A percentile compares a stretch with the other conserved stretches of the same genome.
Conservation (phyloP, 2,797 vertebrate genomes). For the Notolabrus celidotus region DNA sequence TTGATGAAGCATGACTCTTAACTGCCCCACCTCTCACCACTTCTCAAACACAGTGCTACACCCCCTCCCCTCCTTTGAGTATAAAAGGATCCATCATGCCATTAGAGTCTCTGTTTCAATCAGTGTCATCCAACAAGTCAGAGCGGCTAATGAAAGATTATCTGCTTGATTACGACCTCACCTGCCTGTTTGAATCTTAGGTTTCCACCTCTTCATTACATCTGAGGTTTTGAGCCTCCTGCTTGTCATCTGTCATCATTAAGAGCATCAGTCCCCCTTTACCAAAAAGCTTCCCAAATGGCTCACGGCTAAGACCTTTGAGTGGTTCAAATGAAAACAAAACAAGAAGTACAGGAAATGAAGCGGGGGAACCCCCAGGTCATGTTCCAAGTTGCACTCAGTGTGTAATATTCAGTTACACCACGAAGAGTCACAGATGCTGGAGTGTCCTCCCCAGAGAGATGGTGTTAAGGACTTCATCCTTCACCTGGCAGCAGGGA, state of each 20-base stretch:
- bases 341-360: background rate
- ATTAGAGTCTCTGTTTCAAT: slow-evolving; percentile 63
- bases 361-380: slow-evolving; percentile 46
- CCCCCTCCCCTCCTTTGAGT: slow-evolving; percentile 26
- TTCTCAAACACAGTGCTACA: slow-evolving; percentile 56
- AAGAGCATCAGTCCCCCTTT: slow-evolving; percentile 32
- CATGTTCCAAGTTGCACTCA: slow-evolving; percentile 56
- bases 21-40: slow-evolving; percentile 53
- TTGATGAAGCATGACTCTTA: slow-evolving; percentile 78
- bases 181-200: slow-evolving; percentile 47
- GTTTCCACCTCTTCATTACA: slow-evolving; percentile 51
- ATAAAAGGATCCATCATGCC: slow-evolving; percentile 50
- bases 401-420: slow-evolving; percentile 61
- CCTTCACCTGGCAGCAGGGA: slow-evolving; percentile 44
- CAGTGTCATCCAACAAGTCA: slow-evolving; percentile 51
- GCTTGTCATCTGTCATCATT: slow-evolving; percentile 71
- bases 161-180: slow-evolving; percentile 60
- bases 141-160: slow-evolving; percentile 46
- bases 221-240: slow-evolving; percentile 32
- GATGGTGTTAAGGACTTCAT: slow-evolving; percentile 55
- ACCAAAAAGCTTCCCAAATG: slow-evolving; percentile 48
- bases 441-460: slow-evolving; percentile 50
- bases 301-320: slow-evolving; percentile 34
- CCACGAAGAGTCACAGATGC: slow-evolving; percentile 50
- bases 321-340: slow-evolving; percentile 24